These are phyloP conservation scores for Rhinopomastus cyanomelas DNA, from an alignment of 2,113 vertebrate genomes.

Conservation along the genomic window DNA sequence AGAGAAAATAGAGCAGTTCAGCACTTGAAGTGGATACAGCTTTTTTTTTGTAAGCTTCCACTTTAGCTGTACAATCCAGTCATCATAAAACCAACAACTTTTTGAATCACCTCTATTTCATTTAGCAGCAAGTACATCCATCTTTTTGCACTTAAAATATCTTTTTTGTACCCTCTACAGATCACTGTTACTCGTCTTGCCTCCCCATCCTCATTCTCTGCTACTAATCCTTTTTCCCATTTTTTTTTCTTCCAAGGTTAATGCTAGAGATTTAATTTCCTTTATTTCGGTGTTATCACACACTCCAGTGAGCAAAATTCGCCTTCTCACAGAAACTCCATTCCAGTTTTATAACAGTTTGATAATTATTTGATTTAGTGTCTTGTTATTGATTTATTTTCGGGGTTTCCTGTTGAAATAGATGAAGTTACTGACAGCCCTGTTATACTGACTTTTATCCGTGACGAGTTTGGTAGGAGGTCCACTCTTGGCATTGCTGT, in stretches of 20 bases:
- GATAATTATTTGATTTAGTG: slow-evolving; percentile 71
- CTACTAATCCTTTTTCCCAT: background rate
- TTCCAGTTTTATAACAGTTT: no score
- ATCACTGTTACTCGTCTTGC: background rate
- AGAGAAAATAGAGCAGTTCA: background rate
- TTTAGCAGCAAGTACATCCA: background rate
- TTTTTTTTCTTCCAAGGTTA: slow-evolving; percentile 34
- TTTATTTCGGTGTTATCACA: slow-evolving; percentile 45
- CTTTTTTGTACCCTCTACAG: background rate
- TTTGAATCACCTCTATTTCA: background rate
- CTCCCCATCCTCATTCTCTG: background rate
- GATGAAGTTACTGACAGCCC: slow-evolving; percentile 71
- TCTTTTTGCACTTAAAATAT: background rate
- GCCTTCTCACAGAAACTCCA: slow-evolving; percentile 46
- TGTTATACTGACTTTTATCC: slow-evolving; percentile 63
- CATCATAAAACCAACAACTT: background rate
- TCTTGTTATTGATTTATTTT: slow-evolving; percentile 72
- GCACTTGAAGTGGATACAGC: background rate
- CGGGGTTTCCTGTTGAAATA: slow-evolving; percentile 66
- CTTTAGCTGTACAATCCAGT: background rate
- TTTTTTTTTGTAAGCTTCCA: background rate
- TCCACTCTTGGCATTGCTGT: background rate
- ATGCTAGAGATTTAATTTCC: slow-evolving; percentile 43
- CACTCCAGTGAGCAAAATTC: slow-evolving; percentile 68
- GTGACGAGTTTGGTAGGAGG: slow-evolving; percentile 4